Conservation (phyloP, 2,888 invertebrate species). For the Diogma glabrata region DNA sequence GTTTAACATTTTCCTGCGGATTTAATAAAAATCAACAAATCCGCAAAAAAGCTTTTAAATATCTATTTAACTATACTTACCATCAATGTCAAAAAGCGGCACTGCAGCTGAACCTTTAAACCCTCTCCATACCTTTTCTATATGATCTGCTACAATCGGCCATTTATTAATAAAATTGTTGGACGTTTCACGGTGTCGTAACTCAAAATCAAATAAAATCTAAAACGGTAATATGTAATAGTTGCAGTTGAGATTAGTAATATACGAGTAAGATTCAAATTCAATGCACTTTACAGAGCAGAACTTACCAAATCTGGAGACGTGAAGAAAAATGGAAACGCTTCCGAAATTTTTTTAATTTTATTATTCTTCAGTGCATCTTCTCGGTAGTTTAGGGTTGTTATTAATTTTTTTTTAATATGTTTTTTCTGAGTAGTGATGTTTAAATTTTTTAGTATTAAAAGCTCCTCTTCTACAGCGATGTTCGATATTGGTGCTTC, state of each 20-base stretch:
- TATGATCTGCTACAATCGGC: background rate
- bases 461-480: background rate
- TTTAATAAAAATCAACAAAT: too few relatives aligned
- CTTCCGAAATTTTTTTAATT: background rate
- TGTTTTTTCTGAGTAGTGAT: background rate
- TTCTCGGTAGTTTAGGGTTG: too few relatives aligned
- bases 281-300: background rate
- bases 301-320: background rate
- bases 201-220: background rate
- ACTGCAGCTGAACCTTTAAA: background rate
- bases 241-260: background rate
- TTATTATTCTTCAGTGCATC: too few relatives aligned
- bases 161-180: background rate
- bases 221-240: background rate
- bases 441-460: background rate
- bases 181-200: background rate
- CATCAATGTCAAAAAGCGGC: background rate
- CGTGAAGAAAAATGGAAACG: background rate
- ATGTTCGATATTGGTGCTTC: background rate
- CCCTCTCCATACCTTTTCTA: background rate
- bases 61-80: too few relatives aligned
- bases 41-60: too few relatives aligned
- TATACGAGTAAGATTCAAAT: background rate
- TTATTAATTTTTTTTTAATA: background rate
- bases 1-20: too few relatives aligned